Evolutionary conservation across 2,113 vertebrate genomes (phyloP).

Genomic region (Pogonocichla stellata): DNA sequence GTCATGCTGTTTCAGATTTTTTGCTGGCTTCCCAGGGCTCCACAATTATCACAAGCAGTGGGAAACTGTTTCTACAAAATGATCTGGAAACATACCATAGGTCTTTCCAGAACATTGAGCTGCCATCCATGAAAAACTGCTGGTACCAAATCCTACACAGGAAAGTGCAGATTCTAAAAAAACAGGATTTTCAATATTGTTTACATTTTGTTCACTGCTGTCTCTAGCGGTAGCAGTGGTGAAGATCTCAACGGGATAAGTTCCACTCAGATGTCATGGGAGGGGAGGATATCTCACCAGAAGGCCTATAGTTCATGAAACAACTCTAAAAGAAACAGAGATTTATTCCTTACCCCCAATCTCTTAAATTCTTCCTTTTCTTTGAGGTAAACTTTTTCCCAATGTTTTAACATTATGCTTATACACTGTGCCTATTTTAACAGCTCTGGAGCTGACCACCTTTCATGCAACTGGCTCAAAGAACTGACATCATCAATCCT

Average conservation of each 20-base stretch:
- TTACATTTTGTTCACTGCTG: neutral
- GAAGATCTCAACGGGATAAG: neutral
- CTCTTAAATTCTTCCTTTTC: neutral
- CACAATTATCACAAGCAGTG: fast-evolving
- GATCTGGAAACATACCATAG: neutral
- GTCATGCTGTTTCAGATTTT: neutral
- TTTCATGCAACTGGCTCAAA: neutral
- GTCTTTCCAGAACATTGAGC: neutral
- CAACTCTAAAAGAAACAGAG: neutral
- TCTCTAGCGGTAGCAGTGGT: neutral
- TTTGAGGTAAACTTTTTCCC: neutral
- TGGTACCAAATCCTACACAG: neutral
- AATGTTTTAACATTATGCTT: neutral
- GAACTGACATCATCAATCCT: neutral
- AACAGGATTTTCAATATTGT: neutral
- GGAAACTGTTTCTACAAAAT: neutral
- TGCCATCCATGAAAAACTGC: neutral
- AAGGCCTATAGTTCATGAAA: neutral
- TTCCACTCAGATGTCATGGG: neutral
- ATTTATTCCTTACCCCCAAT: neutral
- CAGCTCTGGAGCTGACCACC: neutral
- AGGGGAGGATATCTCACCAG: neutral
- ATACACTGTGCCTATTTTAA: neutral
- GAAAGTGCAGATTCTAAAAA: neutral
- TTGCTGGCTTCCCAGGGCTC: neutral